Percentiles rank a stretch among this genome's conserved stretches.
These are phyloP conservation scores for Nanorana parkeri DNA, from an alignment of 2,113 vertebrate species.

Conservation along the genomic window DNA sequence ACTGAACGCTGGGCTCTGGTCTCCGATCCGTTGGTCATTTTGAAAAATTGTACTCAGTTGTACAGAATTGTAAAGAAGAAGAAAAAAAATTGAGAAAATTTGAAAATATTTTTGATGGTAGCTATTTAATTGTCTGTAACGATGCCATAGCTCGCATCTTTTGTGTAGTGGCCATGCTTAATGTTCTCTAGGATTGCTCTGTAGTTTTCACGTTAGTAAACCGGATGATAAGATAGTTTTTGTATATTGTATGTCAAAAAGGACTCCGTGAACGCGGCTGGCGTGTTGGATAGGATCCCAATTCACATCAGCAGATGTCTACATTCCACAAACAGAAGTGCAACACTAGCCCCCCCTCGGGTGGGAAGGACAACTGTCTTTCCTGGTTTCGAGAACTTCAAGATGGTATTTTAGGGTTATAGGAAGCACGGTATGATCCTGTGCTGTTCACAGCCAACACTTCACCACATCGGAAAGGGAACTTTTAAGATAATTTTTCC, in stretches of 20 bases:
- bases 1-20: neutral
- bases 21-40: constrained; percentile 1
- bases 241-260: neutral
- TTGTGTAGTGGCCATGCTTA: constrained; percentile 24
- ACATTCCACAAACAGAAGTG: too few species aligned
- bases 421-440: too few species aligned
- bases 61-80: constrained; percentile 55
- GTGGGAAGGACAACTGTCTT: too few species aligned
- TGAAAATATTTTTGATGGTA: constrained; percentile 56
- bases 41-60: constrained; percentile 35
- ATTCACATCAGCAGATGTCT: constrained; percentile 34
- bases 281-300: neutral
- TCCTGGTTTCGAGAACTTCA: too few species aligned
- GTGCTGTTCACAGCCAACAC: too few species aligned
- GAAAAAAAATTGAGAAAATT: constrained; percentile 32
- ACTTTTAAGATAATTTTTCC: too few species aligned
- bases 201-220: constrained; percentile 33
- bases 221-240: neutral
- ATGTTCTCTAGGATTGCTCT: constrained; percentile 21
- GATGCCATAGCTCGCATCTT: constrained; percentile 24
- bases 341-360: too few species aligned
- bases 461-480: too few species aligned
- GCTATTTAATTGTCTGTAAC: constrained; percentile 26
- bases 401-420: too few species aligned
- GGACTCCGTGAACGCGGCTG: too few species aligned